Base-by-base conservation (phyloP, 2,797 vertebrate genomes). In the Neosalanx taihuensis region DNA sequence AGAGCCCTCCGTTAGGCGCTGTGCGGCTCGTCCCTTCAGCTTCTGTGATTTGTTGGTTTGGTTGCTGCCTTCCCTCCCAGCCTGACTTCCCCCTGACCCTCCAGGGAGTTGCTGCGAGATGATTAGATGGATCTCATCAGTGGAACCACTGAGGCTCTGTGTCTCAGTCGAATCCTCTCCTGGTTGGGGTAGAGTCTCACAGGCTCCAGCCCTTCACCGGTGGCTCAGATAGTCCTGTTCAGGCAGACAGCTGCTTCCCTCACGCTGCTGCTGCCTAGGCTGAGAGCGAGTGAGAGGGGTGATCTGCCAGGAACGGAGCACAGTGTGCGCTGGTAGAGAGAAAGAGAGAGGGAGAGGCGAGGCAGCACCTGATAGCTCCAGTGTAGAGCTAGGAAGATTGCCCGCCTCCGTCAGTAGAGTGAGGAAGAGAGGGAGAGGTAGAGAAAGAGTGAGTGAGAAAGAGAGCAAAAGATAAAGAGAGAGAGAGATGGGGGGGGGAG, bases 281-380 rank as follows among this genome's bases (percentile, higher is more conserved):
- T 72, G 84, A 69, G 59, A 58, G 53, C 87, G 84, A 88, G 86
- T 79, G 81, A 80, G 80, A 74, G 41, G 68, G 53, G 20, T 23
- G 67, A 1, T 67, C 77, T 77, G 70, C 77, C 79, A 81, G 79
- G 75, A 79, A 83, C 81, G 56, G 84, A 85, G 82, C 73, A 5
- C 74, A 82, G 85, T 76, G 81, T 78, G 88, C 81, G 74, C 60
- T 83, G 86, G 81, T 69, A 9, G 84, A 88, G 51, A 71, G 69
- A 78, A 76, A 73, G 71, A 64, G 76, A 49, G 76, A 81, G 70
- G 58, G 66, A 61, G 75, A 51, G 20, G 76, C 46, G 64, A 72
- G 62, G 80, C 82, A 90, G 89, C 89, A 92, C 89, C 91, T 91
- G 90, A 89, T 92, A 84, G 82, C 89, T 89, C 89, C 90, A 89